Conservation (phyloP, 1,140 invertebrate species). For the Tachypleus tridentatus region DNA sequence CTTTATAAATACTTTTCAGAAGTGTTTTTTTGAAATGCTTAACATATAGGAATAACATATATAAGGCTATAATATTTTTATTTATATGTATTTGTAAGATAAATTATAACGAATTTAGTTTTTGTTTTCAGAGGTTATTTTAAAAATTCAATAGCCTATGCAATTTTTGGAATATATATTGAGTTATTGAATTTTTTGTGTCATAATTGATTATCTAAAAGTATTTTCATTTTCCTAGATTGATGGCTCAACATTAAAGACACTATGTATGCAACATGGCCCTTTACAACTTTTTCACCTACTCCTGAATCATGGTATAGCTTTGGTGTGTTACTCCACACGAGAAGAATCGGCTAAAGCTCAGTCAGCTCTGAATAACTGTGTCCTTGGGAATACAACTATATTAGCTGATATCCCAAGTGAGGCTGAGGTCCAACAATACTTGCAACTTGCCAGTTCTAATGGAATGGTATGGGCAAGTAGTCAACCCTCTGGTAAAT, state of each 20-base stretch:
- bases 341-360: constrained; percentile 91
- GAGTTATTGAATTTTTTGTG: no score
- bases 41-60: no score
- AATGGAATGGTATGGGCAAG: constrained; percentile 25
- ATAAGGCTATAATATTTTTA: no score
- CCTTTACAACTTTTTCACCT: constrained; percentile 85
- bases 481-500: constrained; percentile 15
- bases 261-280: constrained; percentile 89
- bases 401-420: constrained; percentile 86
- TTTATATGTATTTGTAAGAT: no score
- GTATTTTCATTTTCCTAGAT: constrained; percentile 46
- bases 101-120: no score
- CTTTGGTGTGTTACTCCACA: constrained; percentile 79
- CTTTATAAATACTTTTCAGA: no score
- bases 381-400: constrained; percentile 86
- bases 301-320: constrained; percentile 74
- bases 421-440: constrained; percentile 72
- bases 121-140: no score
- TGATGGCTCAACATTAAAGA: constrained; percentile 87
- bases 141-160: no score
- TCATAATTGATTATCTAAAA: no score
- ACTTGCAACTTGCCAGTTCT: constrained; percentile 56
- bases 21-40: no score
- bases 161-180: no score
- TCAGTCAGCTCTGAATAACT: constrained; percentile 88